Conservation (phyloP, 1,140 invertebrate species). For the Calephelis virginiensis region DNA sequence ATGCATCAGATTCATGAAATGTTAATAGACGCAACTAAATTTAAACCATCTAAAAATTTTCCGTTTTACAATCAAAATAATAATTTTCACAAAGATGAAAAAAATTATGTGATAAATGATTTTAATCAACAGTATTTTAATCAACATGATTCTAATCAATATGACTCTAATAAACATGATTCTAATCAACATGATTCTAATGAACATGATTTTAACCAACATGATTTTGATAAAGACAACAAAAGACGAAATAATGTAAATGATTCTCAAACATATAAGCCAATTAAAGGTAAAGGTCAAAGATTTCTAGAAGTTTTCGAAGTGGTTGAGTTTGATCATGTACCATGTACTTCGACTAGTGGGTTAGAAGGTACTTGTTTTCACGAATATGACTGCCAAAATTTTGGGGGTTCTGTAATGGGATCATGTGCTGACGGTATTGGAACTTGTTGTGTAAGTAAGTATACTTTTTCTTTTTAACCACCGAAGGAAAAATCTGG, state of each 20-base stretch:
- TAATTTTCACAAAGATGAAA: background rate
- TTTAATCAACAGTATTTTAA: background rate
- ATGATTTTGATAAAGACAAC: background rate
- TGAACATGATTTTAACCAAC: too few species aligned
- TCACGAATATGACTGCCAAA: constrained; percentile 82
- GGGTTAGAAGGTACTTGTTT: constrained; percentile 84
- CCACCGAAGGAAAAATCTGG: too few species aligned
- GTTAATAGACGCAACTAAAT: background rate
- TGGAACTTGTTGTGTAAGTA: constrained; percentile 87
- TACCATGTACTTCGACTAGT: constrained; percentile 76
- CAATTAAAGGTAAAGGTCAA: constrained; percentile 23
- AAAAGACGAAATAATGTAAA: constrained; percentile 30
- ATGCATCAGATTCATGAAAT: background rate
- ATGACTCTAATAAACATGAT: too few species aligned
- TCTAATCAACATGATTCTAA: too few species aligned
- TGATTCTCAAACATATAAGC: constrained; percentile 28
- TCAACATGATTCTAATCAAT: too few species aligned
- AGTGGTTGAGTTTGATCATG: constrained; percentile 85
- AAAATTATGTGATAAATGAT: background rate
- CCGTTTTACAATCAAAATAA: background rate
- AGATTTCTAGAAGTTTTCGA: constrained; percentile 84
- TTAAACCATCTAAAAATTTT: background rate
- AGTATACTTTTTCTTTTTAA: constrained; percentile 45
- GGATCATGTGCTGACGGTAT: constrained; percentile 87
- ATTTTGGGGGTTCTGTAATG: constrained; percentile 79